Percentiles rank a stretch among this genome's conserved stretches.
These are phyloP conservation scores for Maniola jurtina DNA, from an alignment of 1,140 invertebrate genomes.

Conservation along the genomic window DNA sequence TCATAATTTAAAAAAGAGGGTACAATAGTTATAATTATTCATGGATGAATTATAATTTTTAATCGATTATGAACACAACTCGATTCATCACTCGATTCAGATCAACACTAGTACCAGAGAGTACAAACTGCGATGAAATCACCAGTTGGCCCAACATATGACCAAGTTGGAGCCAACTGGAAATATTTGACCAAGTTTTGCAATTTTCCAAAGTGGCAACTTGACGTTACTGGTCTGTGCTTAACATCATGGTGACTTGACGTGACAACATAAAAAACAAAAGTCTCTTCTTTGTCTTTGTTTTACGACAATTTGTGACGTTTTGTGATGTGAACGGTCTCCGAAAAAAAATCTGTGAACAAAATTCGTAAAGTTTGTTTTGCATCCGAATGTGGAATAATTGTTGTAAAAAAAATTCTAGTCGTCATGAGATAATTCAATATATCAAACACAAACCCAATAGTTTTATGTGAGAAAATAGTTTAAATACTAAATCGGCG, in stretches of 20 bases:
- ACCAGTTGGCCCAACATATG: background rate
- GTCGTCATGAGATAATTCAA: conserved; percentile 54
- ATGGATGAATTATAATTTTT: no score
- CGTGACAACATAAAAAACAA: no score
- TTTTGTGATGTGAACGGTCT: conserved; percentile 30
- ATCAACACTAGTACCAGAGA: background rate
- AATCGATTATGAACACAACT: no score
- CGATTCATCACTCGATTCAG: background rate
- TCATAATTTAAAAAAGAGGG: no score
- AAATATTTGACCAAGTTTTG: no score
- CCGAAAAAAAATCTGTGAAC: conserved; percentile 52
- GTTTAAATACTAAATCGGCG: conserved; percentile 17
- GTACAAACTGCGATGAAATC: background rate
- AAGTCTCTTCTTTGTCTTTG: background rate
- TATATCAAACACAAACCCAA: conserved; percentile 14
- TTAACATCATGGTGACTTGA: no score
- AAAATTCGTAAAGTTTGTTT: conserved; percentile 69
- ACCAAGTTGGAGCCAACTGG: background rate
- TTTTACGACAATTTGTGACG: conserved; percentile 5
- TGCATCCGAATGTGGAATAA: conserved; percentile 54
- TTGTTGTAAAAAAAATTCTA: conserved; percentile 54
- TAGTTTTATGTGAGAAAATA: conserved; percentile 21
- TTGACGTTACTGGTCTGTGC: no score
- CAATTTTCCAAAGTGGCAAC: no score
- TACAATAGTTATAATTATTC: no score